A percentile compares a stretch with the other conserved stretches of the same genome.
Conservation (phyloP, 2,113 vertebrate genomes). For the Antennarius striatus region DNA sequence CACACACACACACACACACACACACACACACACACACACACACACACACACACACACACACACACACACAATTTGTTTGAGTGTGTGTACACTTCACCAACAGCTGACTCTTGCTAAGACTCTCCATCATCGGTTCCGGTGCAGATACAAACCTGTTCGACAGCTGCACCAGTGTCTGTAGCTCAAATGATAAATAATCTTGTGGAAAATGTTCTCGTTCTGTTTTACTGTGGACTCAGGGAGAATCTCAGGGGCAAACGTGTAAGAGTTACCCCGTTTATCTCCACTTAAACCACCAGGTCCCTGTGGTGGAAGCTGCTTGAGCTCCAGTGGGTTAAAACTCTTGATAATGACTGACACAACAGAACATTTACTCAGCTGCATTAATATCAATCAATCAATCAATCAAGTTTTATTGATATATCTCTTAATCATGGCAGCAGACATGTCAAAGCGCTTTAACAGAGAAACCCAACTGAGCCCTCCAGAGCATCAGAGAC, state of each 20-base stretch:
- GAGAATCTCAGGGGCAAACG: conserved; percentile 11
- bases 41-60: too few relatives aligned
- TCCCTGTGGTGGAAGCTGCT: conserved; percentile 21
- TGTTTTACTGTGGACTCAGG: neutral
- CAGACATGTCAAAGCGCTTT: too few relatives aligned
- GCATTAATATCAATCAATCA: too few relatives aligned
- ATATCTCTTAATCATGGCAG: too few relatives aligned
- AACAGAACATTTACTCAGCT: conserved; percentile 36
- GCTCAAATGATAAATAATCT: neutral
- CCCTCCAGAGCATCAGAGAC: too few relatives aligned
- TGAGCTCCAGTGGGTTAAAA: conserved; percentile 1
- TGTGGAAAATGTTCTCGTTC: too few relatives aligned
- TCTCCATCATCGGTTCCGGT: too few relatives aligned
- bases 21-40: too few relatives aligned
- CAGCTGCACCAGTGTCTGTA: neutral
- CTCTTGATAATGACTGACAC: conserved; percentile 22
- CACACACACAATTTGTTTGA: too few relatives aligned
- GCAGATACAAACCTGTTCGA: neutral
- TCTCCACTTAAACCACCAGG: conserved; percentile 18
- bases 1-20: too few relatives aligned
- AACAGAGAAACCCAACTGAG: too few relatives aligned
- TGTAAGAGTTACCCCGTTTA: neutral
- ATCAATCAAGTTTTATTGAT: too few relatives aligned
- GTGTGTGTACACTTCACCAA: neutral
- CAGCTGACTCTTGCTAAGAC: neutral